Evolutionary conservation across 2,888 invertebrate species (phyloP).

Genomic region (Lasioglossum lativentre): DNA sequence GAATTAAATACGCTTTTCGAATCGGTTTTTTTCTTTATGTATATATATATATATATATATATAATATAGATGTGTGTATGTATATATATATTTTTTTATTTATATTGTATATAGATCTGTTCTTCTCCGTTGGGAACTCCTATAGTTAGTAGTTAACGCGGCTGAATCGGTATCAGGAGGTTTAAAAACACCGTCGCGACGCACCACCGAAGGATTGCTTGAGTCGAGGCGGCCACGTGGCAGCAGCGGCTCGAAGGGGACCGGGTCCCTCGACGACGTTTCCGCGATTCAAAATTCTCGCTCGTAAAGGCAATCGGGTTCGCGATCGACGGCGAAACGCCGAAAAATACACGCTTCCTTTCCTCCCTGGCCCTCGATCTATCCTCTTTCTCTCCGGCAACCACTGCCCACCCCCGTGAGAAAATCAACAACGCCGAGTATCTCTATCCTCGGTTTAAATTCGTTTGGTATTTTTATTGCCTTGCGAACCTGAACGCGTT

Average conservation of each 20-base stretch:
- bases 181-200: slow-evolving; percentile 61
- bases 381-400: background rate
- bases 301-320: slow-evolving; percentile 7
- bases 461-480: slow-evolving; percentile 67
- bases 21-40: slow-evolving; percentile 62
- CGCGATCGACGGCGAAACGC: slow-evolving; percentile 9
- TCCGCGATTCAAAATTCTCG: slow-evolving; percentile 9
- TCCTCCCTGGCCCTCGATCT: background rate
- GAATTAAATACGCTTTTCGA: slow-evolving; percentile 71
- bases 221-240: slow-evolving; percentile 62
- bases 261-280: slow-evolving; percentile 11
- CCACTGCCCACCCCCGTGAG: background rate
- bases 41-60: slow-evolving; percentile 51
- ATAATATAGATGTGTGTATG: slow-evolving; percentile 64
- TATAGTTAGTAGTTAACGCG: slow-evolving; percentile 54
- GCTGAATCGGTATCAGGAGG: slow-evolving; percentile 53
- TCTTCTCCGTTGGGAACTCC: slow-evolving; percentile 42
- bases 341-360: slow-evolving; percentile 8
- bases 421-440: slow-evolving; percentile 2
- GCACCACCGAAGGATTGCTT: slow-evolving; percentile 63
- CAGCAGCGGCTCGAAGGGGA: slow-evolving; percentile 31
- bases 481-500: slow-evolving; percentile 64
- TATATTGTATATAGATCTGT: slow-evolving; percentile 48
- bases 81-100: slow-evolving; percentile 58
- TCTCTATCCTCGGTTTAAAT: slow-evolving; percentile 6